A percentile compares a stretch with the other conserved stretches of the same genome.
These are phyloP conservation scores for Aphyosemion australe DNA, from an alignment of 2,113 vertebrate genomes.

Conservation along the genomic window DNA sequence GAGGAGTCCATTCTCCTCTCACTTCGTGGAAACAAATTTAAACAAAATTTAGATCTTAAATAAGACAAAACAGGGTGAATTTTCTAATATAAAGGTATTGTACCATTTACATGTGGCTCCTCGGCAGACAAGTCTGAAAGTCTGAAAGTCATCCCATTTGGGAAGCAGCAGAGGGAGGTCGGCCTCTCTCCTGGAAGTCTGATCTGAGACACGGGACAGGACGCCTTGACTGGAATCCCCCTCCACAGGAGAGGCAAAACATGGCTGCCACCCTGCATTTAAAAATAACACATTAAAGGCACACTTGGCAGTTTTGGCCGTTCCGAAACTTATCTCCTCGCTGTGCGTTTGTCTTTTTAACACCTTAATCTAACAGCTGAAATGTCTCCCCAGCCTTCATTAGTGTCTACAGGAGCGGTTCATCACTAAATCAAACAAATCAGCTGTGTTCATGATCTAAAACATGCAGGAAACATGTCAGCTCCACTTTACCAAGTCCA, in stretches of 20 bases:
- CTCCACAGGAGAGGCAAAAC: conserved; percentile 67
- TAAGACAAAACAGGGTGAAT: background rate
- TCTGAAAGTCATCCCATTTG: conserved; percentile 30
- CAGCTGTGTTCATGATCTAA: too few species aligned
- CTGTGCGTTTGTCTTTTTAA: too few species aligned
- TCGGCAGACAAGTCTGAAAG: conserved; percentile 13
- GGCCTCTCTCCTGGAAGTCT: background rate
- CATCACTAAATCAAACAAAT: too few species aligned
- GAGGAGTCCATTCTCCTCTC: conserved; percentile 58
- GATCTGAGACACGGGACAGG: conserved; percentile 46
- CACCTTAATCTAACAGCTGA: too few species aligned
- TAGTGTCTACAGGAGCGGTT: too few species aligned
- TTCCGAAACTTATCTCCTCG: too few species aligned
- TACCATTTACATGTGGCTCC: conserved; percentile 58
- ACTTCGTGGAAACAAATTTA: conserved; percentile 34
- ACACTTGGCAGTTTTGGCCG: too few species aligned
- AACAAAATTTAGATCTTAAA: background rate
- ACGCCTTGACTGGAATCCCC: conserved; percentile 48
- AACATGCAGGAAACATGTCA: too few species aligned
- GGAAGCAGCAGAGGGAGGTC: conserved; percentile 59
- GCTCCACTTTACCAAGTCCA: too few species aligned
- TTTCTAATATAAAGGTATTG: too few species aligned
- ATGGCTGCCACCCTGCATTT: conserved; percentile 43
- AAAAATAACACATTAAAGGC: background rate
- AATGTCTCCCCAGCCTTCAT: too few species aligned